Percentiles rank a stretch among this genome's conserved stretches.
phyloP scores from a whole-genome alignment of 2,888 invertebrate genomes.

The Cylloceria caligata region DNA sequence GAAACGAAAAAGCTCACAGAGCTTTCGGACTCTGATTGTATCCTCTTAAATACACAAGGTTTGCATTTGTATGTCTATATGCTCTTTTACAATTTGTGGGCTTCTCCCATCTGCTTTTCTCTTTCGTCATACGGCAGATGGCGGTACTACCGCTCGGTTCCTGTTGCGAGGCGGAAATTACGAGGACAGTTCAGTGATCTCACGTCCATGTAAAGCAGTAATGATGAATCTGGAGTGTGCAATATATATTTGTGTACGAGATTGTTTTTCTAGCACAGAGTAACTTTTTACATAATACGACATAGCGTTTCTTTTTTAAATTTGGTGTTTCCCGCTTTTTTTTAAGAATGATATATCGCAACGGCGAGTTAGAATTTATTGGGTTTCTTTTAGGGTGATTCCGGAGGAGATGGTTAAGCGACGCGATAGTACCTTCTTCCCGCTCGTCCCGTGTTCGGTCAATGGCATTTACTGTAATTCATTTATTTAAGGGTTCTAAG shows the following conservation, averaged over 20 bases:
- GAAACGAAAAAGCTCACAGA: not conserved
- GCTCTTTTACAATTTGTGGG: not conserved
- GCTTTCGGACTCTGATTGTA: slow-evolving; percentile 3
- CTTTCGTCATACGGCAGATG: not conserved
- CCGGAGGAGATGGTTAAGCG: too few species aligned
- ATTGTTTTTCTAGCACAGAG: not conserved
- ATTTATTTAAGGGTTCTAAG: too few species aligned
- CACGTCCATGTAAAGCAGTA: not conserved
- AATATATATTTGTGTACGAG: not conserved
- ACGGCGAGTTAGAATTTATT: not conserved
- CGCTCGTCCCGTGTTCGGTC: too few species aligned
- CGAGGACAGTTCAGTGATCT: slow-evolving; percentile 4
- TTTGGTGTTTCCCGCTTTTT: not conserved
- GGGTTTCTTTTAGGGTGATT: not conserved
- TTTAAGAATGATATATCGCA: not conserved
- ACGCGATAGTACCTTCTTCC: too few species aligned
- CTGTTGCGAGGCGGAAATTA: not conserved
- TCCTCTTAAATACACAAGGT: not conserved
- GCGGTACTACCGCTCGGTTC: not conserved
- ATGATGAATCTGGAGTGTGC: not conserved
- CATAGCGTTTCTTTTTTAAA: not conserved
- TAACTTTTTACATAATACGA: not conserved
- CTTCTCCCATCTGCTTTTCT: not conserved
- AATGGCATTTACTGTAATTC: too few species aligned
- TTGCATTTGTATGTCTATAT: not conserved